These are phyloP conservation scores for Helogale parvula DNA, from an alignment of 2,113 vertebrate genomes.

Conservation along the genomic window DNA sequence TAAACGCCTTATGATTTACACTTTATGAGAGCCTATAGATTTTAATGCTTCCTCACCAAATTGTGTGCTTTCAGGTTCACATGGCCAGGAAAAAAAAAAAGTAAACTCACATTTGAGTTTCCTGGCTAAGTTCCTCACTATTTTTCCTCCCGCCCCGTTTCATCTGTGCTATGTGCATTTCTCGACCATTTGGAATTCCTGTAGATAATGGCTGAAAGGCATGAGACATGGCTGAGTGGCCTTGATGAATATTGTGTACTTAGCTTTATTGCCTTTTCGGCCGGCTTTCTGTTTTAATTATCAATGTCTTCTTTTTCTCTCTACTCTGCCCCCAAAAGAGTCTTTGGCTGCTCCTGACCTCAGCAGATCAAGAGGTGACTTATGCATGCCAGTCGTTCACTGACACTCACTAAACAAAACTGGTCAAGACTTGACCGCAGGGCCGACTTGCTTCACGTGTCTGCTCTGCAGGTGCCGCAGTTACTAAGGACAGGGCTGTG, in stretches of 20 bases:
- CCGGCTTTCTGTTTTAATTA: constrained; percentile 84
- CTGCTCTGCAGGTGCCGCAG: constrained; percentile 68
- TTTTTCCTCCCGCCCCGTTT: neutral
- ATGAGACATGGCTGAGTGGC: neutral
- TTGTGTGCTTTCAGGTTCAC: neutral
- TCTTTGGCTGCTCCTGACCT: constrained; percentile 98
- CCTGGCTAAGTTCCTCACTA: neutral
- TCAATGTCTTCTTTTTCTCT: constrained; percentile 89
- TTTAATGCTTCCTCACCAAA: neutral
- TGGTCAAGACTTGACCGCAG: constrained; percentile 58
- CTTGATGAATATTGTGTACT: constrained; percentile 14
- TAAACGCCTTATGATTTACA: neutral
- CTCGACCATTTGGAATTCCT: neutral
- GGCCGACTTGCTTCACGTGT: constrained; percentile 65
- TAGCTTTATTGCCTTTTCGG: constrained; percentile 71
- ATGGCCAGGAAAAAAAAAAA: neutral
- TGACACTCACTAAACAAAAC: constrained; percentile 77
- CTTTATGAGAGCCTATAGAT: neutral
- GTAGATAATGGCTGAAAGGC: neutral
- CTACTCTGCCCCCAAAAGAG: constrained; percentile 92
- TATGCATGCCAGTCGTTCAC: constrained; percentile 87
- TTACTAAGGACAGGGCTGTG: neutral
- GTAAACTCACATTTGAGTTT: neutral
- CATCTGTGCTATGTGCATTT: neutral
- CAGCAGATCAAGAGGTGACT: constrained; percentile 99